phyloP scores from a whole-genome alignment of 2,113 vertebrate species.

The Microcebus lehilahytsara region DNA sequence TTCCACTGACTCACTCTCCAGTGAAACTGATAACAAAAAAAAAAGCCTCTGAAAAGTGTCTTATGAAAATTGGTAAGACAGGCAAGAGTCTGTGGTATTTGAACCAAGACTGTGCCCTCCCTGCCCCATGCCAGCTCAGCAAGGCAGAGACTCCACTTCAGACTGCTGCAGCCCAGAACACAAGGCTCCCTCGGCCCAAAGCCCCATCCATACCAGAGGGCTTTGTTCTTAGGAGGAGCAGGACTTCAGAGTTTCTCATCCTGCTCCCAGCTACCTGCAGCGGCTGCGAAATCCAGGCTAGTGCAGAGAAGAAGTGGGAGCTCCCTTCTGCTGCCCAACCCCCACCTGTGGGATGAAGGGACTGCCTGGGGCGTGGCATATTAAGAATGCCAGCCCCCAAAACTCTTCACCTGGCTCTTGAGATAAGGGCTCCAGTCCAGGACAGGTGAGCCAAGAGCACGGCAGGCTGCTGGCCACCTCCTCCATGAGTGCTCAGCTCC shows the following conservation, averaged over 20 bases:
- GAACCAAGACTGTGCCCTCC: background rate
- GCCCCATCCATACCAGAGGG: background rate
- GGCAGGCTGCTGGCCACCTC: background rate
- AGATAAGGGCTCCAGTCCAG: background rate
- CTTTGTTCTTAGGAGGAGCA: background rate
- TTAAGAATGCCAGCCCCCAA: accelerated
- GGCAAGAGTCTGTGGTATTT: background rate
- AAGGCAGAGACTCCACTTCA: background rate
- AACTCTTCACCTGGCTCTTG: background rate
- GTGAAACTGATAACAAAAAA: background rate
- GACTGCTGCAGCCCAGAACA: background rate
- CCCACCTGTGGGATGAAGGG: background rate
- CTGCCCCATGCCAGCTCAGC: background rate
- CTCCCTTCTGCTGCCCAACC: background rate
- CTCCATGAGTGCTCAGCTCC: background rate
- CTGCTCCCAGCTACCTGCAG: too few relatives aligned
- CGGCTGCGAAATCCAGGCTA: background rate
- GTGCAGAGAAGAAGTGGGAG: background rate
- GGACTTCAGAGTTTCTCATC: background rate
- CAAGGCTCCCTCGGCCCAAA: background rate
- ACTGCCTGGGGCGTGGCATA: background rate
- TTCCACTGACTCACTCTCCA: background rate
- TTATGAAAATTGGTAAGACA: background rate
- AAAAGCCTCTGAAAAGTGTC: background rate
- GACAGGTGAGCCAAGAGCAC: background rate